Percentiles rank a stretch among this genome's conserved stretches.
Evolutionary conservation across 2,888 invertebrate genomes (phyloP).

Genomic region (Brachyptera putata): DNA sequence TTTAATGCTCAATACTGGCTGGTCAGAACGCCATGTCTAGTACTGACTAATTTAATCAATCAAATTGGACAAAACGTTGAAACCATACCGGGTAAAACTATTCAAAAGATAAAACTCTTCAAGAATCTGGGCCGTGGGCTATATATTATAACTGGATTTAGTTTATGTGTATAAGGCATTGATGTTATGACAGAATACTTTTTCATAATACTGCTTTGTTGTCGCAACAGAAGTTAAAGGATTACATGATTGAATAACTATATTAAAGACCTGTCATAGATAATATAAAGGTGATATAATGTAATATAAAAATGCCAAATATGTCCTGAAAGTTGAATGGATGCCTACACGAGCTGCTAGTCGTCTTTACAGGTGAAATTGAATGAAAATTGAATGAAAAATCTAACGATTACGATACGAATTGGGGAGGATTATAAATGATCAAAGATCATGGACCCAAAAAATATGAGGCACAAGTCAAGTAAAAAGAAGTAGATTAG

Average conservation of each 20-base stretch:
- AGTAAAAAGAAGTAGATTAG: neutral
- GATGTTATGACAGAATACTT: no score
- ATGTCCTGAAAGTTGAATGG: neutral
- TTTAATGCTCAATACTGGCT: no score
- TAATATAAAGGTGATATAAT: neutral
- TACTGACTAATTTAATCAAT: no score
- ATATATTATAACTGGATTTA: no score
- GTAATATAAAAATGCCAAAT: neutral
- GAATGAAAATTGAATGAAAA: constrained; percentile 1
- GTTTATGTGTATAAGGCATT: no score
- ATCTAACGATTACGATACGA: constrained; percentile 21
- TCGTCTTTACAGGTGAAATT: neutral
- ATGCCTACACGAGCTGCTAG: neutral
- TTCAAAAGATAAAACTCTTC: no score
- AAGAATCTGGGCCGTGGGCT: no score
- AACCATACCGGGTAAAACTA: no score
- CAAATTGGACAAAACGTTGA: no score
- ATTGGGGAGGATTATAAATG: constrained; percentile 16
- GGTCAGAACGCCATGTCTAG: no score
- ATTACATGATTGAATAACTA: constrained; percentile 8
- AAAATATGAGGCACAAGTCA: constrained; percentile 25
- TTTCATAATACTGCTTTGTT: neutral
- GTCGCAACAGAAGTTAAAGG: neutral
- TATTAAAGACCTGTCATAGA: neutral
- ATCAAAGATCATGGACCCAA: constrained; percentile 16